Evolutionary conservation across 2,888 invertebrate genomes (phyloP).

Genomic region (Augochlorella aurata): DNA sequence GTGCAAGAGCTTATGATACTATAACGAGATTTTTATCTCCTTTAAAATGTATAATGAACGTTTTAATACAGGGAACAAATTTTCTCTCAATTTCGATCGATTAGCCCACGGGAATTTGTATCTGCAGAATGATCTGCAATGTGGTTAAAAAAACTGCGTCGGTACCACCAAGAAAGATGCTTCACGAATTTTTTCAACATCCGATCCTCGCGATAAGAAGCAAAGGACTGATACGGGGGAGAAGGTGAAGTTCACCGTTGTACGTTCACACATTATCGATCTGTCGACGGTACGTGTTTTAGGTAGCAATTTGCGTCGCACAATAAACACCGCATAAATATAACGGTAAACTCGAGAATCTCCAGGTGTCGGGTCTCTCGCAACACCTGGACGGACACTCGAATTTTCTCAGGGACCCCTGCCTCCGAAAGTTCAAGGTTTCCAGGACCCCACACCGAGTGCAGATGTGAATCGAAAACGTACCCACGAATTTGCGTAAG

Average conservation of each 20-base stretch:
- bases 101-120: neutral
- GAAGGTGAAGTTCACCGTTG: neutral
- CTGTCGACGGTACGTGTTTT: conserved; percentile 18
- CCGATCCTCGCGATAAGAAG: neutral
- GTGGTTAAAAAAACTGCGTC: neutral
- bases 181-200: neutral
- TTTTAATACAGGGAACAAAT: neutral
- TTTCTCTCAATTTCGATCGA: neutral
- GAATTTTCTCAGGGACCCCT: conserved; percentile 64
- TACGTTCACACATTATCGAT: conserved; percentile 18
- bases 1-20: too few species aligned
- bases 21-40: too few species aligned
- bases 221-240: neutral
- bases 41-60: too few species aligned
- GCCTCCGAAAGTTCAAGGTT: conserved; percentile 51
- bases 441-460: conserved; percentile 56
- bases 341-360: conserved; percentile 62
- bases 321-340: conserved; percentile 43
- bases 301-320: conserved; percentile 40
- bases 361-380: conserved; percentile 54
- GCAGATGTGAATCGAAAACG: conserved; percentile 59
- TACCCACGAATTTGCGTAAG: conserved; percentile 48
- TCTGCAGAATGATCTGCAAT: neutral
- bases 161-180: neutral
- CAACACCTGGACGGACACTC: conserved; percentile 60